Conservation (phyloP, 2,888 invertebrate genomes). For the Aelia acuminata region DNA sequence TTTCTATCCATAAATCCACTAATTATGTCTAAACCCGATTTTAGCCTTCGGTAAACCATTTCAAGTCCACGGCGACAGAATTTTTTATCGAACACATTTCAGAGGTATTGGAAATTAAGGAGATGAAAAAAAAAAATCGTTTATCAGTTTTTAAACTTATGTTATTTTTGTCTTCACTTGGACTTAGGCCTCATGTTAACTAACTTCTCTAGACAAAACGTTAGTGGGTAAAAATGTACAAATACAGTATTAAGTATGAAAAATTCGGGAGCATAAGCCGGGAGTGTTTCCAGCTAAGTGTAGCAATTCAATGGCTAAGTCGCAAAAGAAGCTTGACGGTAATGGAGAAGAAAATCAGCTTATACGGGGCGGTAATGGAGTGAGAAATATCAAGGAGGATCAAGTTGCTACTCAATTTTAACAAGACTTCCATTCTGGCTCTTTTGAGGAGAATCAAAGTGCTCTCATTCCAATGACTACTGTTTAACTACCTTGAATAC, state of each 20-base stretch:
- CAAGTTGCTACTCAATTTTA: constrained; percentile 35
- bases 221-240: neutral
- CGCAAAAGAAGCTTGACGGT: constrained; percentile 32
- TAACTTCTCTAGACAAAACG: no score
- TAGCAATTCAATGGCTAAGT: constrained; percentile 26
- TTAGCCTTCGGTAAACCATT: no score
- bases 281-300: constrained; percentile 11
- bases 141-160: no score
- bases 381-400: constrained; percentile 37
- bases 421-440: neutral
- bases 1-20: no score
- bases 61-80: no score
- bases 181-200: no score
- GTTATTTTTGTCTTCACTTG: no score
- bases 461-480: neutral
- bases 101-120: no score
- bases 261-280: neutral
- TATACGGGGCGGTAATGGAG: constrained; percentile 31
- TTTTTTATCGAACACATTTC: no score
- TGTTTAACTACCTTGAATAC: neutral
- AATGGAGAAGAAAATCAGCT: constrained; percentile 40
- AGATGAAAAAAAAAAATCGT: no score
- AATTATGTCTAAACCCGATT: no score
- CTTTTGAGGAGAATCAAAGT: neutral
- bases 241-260: neutral